Evolutionary conservation across 2,888 invertebrate species (phyloP).

Genomic region (Erynnis tages): DNA sequence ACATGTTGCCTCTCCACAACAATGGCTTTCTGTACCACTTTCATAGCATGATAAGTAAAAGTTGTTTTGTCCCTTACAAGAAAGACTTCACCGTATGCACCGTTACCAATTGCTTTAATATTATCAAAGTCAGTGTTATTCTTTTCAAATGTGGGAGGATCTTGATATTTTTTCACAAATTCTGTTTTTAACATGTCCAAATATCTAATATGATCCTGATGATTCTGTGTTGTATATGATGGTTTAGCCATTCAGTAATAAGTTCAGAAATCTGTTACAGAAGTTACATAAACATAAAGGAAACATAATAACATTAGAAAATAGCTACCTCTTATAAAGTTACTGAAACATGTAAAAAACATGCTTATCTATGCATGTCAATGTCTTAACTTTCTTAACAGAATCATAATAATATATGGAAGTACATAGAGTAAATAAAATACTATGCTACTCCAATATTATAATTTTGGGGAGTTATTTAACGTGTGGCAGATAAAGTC

Average conservation of each 20-base stretch:
- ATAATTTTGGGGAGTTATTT: no score
- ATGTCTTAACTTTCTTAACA: no score
- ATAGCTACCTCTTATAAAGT: no score
- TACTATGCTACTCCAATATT: no score
- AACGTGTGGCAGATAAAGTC: no score
- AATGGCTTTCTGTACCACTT: slow-evolving; percentile 91
- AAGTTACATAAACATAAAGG: slow-evolving; percentile 4
- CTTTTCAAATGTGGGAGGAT: slow-evolving; percentile 39
- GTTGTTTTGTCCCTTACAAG: slow-evolving; percentile 84
- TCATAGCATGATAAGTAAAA: slow-evolving; percentile 90
- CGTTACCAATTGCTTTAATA: slow-evolving; percentile 90
- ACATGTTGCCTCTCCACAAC: slow-evolving; percentile 94
- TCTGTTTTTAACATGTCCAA: slow-evolving; percentile 62
- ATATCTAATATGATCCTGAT: slow-evolving; percentile 58
- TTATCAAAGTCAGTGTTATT: slow-evolving; percentile 84
- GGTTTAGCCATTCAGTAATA: slow-evolving; percentile 50
- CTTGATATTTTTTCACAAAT: slow-evolving; percentile 49
- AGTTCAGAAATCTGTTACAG: neutral
- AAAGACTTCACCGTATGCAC: slow-evolving; percentile 95
- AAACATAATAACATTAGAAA: no score
- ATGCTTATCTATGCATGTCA: no score
- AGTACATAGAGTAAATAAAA: no score
- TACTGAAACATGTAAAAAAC: no score
- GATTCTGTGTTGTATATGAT: slow-evolving; percentile 50
- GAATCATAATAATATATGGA: no score